Evolutionary conservation across 2,113 vertebrate genomes (phyloP).

Genomic region (Pontoporia blainvillei): DNA sequence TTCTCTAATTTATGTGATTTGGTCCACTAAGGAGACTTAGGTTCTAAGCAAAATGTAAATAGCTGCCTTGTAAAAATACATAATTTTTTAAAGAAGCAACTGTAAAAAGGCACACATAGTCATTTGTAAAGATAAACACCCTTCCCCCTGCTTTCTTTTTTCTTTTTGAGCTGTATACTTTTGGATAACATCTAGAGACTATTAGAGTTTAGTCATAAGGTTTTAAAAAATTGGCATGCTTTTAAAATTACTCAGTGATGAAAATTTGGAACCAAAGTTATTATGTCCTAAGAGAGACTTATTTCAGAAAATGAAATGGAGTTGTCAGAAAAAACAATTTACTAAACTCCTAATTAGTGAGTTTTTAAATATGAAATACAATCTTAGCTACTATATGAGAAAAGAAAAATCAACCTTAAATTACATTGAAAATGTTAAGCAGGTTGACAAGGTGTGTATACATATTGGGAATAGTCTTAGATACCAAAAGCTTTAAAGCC

Average conservation of each 20-base stretch:
- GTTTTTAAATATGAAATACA: neutral
- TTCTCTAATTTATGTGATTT: neutral
- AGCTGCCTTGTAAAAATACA: neutral
- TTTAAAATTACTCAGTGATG: neutral
- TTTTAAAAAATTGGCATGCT: neutral
- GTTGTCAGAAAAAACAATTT: neutral
- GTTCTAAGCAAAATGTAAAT: neutral
- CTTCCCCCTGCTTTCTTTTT: neutral
- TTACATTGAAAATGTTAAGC: neutral
- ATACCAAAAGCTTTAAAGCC: neutral
- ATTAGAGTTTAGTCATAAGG: neutral
- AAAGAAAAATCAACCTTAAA: neutral
- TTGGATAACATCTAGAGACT: neutral
- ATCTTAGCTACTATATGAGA: neutral
- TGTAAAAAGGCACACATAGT: neutral
- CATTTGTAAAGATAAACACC: neutral
- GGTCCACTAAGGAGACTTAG: neutral
- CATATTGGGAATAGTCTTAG: neutral
- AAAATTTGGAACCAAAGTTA: neutral
- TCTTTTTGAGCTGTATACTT: neutral
- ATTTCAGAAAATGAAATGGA: neutral
- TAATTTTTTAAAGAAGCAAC: neutral
- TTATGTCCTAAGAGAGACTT: neutral
- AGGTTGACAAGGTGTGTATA: rapidly evolving
- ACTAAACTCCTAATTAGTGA: neutral